phyloP scores from a whole-genome alignment of 2,113 vertebrate genomes.

The Arenaria interpres region DNA sequence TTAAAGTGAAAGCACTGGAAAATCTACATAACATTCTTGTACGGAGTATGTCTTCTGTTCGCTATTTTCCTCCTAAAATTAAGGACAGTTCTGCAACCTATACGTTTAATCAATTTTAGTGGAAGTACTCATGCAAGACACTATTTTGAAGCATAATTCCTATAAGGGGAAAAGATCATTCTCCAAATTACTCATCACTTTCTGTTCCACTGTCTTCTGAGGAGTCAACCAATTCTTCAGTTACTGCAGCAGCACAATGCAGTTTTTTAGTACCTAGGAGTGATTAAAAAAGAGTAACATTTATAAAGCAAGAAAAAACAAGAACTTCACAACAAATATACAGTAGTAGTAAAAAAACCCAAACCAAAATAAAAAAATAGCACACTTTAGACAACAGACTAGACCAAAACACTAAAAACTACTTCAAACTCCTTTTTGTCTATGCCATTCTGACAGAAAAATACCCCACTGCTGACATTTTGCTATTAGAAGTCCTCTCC shows the following conservation, averaged over 20 bases:
- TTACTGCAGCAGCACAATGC: neutral
- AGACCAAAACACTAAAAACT: neutral
- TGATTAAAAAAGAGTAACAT: neutral
- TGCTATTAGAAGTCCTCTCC: neutral
- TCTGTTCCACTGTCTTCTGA: constrained; percentile 48
- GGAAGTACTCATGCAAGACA: neutral
- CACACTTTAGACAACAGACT: neutral
- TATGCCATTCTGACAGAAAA: neutral
- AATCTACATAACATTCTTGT: neutral
- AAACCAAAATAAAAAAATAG: neutral
- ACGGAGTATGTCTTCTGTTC: neutral
- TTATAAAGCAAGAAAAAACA: neutral
- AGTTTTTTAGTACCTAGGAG: neutral
- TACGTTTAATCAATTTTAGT: neutral
- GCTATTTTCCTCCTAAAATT: neutral
- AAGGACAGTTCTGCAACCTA: neutral
- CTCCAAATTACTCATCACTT: constrained; percentile 49
- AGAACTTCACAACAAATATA: neutral
- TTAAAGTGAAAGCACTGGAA: neutral
- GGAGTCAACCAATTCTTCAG: neutral
- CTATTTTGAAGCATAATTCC: neutral
- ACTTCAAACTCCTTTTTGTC: neutral
- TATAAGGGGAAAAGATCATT: neutral
- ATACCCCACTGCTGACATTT: neutral
- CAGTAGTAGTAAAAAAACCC: too few relatives aligned